Conservation (phyloP, 2,797 vertebrate genomes). For the Rallus crepitans region DNA sequence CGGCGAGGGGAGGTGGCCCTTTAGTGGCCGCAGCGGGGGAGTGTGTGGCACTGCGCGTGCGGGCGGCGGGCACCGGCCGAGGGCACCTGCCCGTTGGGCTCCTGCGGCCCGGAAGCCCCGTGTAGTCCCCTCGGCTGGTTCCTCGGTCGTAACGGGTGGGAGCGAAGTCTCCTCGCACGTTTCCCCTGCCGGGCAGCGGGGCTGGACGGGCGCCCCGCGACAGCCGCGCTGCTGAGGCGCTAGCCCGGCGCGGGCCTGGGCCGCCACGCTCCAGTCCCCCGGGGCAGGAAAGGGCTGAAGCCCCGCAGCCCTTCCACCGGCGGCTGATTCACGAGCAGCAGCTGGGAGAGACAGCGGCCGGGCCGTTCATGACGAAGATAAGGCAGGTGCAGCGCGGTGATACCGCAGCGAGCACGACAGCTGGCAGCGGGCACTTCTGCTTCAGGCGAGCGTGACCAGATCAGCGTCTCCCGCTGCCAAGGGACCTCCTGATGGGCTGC, state of each 20-base stretch:
- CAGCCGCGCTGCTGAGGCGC: background rate
- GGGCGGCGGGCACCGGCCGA: background rate
- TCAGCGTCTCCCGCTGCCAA: fast-evolving
- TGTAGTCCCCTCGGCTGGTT: background rate
- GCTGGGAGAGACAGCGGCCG: background rate
- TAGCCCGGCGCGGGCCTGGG: background rate
- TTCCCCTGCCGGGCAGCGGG: fast-evolving
- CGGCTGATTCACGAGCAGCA: background rate
- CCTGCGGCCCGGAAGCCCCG: too few species aligned
- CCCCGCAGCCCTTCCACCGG: background rate
- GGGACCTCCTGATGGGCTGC: fast-evolving
- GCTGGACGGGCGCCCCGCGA: fast-evolving
- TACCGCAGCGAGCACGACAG: fast-evolving
- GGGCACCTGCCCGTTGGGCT: background rate
- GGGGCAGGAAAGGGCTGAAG: background rate
- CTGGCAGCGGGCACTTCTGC: background rate
- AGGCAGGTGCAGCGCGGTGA: background rate
- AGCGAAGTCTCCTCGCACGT: background rate
- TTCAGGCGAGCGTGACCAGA: fast-evolving
- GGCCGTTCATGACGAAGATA: background rate
- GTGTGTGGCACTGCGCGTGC: too few species aligned
- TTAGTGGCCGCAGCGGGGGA: too few species aligned
- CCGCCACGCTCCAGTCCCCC: background rate
- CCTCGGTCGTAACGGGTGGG: fast-evolving
- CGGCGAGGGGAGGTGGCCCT: background rate